phyloP scores from a whole-genome alignment of 2,888 invertebrate species.

The Sesamia inferens region DNA sequence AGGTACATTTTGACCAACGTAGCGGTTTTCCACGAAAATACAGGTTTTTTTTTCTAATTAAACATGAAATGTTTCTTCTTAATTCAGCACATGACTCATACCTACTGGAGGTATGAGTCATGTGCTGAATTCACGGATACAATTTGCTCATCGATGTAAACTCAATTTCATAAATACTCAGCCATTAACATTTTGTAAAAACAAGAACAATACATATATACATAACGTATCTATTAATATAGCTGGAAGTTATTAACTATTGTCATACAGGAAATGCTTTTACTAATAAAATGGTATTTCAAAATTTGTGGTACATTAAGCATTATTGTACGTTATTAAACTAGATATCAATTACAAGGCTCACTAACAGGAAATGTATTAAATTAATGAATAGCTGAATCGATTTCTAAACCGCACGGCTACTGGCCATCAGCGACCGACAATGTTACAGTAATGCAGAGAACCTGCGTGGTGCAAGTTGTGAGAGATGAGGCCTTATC shows the following conservation, averaged over 20 bases:
- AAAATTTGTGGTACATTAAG: conserved; percentile 52
- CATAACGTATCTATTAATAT: background rate
- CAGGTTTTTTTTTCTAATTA: too few relatives aligned
- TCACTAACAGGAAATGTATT: conserved; percentile 80
- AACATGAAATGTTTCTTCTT: too few relatives aligned
- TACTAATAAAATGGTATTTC: conserved; percentile 34
- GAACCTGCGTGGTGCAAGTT: conserved; percentile 64
- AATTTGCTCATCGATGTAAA: too few relatives aligned
- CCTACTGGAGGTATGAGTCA: too few relatives aligned
- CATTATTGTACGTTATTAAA: conserved; percentile 67
- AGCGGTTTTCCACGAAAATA: too few relatives aligned
- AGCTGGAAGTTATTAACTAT: background rate
- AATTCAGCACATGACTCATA: too few relatives aligned
- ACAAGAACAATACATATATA: too few relatives aligned
- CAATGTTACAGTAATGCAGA: conserved; percentile 78
- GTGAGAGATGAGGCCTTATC: background rate
- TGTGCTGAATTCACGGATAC: too few relatives aligned
- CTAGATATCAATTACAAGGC: conserved; percentile 72
- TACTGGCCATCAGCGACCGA: conserved; percentile 77
- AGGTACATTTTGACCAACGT: too few relatives aligned
- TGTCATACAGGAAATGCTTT: conserved; percentile 38
- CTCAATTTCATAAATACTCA: too few relatives aligned
- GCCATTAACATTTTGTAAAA: too few relatives aligned
- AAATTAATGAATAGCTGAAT: conserved; percentile 77
- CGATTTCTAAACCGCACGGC: conserved; percentile 84